phyloP scores from a whole-genome alignment of 2,797 vertebrate species.

The Hylomyscus alleni region DNA sequence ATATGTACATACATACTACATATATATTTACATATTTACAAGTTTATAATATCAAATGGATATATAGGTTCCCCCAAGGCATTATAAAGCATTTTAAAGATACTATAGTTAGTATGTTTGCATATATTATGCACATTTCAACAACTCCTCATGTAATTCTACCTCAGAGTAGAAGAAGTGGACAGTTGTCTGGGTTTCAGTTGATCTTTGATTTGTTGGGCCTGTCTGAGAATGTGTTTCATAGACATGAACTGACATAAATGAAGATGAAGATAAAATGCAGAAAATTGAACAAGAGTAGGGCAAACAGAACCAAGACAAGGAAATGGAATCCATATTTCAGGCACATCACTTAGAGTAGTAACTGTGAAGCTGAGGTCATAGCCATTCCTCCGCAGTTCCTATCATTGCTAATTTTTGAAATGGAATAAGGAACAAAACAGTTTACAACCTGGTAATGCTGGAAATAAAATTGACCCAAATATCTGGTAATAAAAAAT shows the following conservation, averaged over 20 bases:
- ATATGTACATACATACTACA: not conserved
- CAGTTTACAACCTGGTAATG: not conserved
- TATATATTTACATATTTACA: not conserved
- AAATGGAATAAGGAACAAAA: constrained; percentile 47
- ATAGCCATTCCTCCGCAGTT: not conserved
- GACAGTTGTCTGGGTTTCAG: not conserved
- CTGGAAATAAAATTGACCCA: constrained; percentile 55
- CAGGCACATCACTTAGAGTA: not conserved
- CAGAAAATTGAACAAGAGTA: not conserved
- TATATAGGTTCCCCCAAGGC: not conserved
- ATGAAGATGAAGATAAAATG: not conserved
- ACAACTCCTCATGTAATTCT: not conserved
- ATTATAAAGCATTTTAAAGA: not conserved
- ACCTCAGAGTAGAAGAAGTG: not conserved
- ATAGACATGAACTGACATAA: not conserved
- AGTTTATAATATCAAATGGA: not conserved
- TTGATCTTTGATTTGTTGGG: not conserved
- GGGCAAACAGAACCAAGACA: not conserved
- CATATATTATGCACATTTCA: not conserved
- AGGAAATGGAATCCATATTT: not conserved
- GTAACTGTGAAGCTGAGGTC: not conserved
- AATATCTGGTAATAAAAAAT: constrained; percentile 60
- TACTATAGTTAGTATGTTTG: not conserved
- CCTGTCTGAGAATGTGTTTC: not conserved
- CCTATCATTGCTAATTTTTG: constrained; percentile 14